Evolutionary conservation across 2,888 invertebrate genomes (phyloP), one percentile per base, ranked within the genome.

Genomic region (Drosophila nr. medialis): DNA sequence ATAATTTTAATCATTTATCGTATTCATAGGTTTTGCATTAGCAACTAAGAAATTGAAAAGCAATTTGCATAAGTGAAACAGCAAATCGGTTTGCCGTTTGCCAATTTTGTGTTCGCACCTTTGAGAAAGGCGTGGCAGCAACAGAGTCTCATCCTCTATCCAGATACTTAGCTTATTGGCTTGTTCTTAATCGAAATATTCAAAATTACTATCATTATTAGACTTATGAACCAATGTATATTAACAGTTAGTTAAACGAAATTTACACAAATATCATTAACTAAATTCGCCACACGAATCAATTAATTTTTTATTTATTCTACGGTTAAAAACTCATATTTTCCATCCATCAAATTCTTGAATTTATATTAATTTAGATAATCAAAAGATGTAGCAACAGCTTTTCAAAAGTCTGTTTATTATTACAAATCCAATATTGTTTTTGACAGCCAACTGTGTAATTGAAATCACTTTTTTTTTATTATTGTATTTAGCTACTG

Each of bases 71-170:
- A 21, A 45, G 34, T 36, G 32, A 15, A 53, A 30, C 38, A 42
- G 38, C 48, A 70, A 51, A 45, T 56, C 40, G 55, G 45, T 38
- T 67, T 72, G 73, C 54, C 53, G 72, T 75, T 53, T 38, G 69
- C 76, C 84, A 78, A 71, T 51, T 59, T 80, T 84, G 83, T 81
- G 81, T 83, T 84, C 80, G 70, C 58, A 63, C 68, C 73, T 83
- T 83, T 81, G 18, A 45, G 72, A 83, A 81, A 81, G 76, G 77
- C 72, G 74, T 71, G 66, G 65, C 50, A 58, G 62, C 64, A 56
- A 60, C 34, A 27, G 51, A 62, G 51, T 49, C 71, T 63, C 11
- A 34, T 56, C 49, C 53, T 53, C 38, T 58, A 75, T 30, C 18
- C 42, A 61, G 29, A 61, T 61, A 73, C 58, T 55, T 77, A 72